Evolutionary conservation across 2,888 invertebrate species (phyloP).

Genomic region (Cephus nigrinus): DNA sequence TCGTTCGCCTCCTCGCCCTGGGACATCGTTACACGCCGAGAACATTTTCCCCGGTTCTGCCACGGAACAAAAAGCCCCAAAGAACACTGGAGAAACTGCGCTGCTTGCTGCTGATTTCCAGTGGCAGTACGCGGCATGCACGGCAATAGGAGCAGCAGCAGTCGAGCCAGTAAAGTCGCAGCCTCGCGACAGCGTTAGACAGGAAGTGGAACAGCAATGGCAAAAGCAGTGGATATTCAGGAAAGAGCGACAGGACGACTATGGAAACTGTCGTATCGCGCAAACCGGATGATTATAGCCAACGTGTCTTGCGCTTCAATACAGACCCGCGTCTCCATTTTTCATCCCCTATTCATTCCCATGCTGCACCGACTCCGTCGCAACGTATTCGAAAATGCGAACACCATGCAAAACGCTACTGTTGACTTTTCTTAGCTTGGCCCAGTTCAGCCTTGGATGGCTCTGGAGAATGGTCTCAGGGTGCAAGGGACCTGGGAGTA

Average conservation of each 20-base stretch:
- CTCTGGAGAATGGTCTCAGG: not conserved
- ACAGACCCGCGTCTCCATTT: not conserved
- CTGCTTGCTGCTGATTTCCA: not conserved
- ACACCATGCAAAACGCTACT: not conserved
- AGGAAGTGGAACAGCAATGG: not conserved
- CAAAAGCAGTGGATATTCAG: not conserved
- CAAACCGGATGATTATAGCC: constrained; percentile 46
- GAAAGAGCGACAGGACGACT: constrained; percentile 19
- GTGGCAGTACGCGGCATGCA: not conserved
- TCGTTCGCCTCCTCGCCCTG: constrained; percentile 44
- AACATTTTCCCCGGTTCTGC: not conserved
- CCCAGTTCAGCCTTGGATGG: not conserved
- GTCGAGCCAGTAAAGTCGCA: no score
- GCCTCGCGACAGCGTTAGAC: not conserved
- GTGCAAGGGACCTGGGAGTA: not conserved
- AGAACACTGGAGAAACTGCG: not conserved
- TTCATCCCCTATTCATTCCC: not conserved
- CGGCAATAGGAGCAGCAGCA: not conserved
- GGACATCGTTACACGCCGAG: constrained; percentile 53
- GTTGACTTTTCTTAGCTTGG: not conserved
- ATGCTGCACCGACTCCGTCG: not conserved
- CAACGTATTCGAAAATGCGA: not conserved
- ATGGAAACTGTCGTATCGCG: constrained; percentile 23
- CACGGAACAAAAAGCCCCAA: not conserved
- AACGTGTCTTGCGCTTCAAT: constrained; percentile 28